Evolutionary conservation across 2,888 invertebrate species (phyloP).

Genomic region (Drosophila formosana): DNA sequence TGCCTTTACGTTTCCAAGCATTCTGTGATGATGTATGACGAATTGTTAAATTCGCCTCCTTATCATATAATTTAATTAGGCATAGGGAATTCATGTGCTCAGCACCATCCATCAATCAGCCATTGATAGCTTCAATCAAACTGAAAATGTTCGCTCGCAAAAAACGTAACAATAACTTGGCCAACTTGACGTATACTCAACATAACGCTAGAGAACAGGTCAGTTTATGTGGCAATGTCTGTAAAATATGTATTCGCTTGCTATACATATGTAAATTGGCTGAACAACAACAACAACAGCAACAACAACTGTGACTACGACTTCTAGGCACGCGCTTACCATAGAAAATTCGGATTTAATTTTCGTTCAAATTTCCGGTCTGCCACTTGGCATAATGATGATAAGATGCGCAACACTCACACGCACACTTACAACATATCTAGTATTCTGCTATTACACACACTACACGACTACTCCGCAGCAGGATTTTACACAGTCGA

Average conservation of each 20-base stretch:
- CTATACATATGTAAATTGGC: constrained; percentile 19
- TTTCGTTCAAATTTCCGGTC: constrained; percentile 9
- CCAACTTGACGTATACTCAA: constrained; percentile 31
- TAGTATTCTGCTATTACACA: constrained; percentile 3
- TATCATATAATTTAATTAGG: not conserved
- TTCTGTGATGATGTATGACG: too few relatives aligned
- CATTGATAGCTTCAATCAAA: constrained; percentile 6
- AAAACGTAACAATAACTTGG: constrained; percentile 36
- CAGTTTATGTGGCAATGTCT: constrained; percentile 12
- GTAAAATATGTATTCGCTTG: constrained; percentile 27
- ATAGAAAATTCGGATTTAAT: constrained; percentile 5
- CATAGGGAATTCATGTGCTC: not conserved
- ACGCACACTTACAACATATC: constrained; percentile 28
- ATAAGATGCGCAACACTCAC: constrained; percentile 38
- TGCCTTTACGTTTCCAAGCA: not conserved
- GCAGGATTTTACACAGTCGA: not conserved
- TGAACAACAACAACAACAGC: constrained; percentile 31
- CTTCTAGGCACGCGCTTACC: constrained; percentile 32
- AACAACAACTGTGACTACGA: not conserved
- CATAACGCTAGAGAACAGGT: constrained; percentile 14
- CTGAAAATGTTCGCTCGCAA: constrained; percentile 23
- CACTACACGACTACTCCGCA: constrained; percentile 4
- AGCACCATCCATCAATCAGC: not conserved
- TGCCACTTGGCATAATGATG: constrained; percentile 23
- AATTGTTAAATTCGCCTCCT: too few relatives aligned